Evolutionary conservation across 2,113 vertebrate species (phyloP), one percentile per base, ranked within the genome.

Genomic region (Seriola dumerili): DNA sequence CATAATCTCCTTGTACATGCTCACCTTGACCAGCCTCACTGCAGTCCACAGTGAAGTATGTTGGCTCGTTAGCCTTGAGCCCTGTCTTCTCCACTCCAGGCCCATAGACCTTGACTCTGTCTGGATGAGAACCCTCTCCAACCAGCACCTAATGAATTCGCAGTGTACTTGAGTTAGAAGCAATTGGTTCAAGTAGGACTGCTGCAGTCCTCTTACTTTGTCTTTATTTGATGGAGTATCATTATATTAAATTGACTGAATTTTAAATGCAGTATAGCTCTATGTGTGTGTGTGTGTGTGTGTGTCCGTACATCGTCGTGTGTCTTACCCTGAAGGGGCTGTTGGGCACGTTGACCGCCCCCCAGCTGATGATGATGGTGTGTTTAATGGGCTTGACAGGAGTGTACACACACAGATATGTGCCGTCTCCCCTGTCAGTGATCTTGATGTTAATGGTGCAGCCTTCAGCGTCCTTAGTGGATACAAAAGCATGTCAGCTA

Each of bases 41-140:
- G 92, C 98, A 99, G 94, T 99, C 98, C 75, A 99, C 98, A 0
- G 97, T 99, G 95, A 99, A 99, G 94, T 99, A 99, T 8, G 98
- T 99, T 13, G 98, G 98, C 71, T 99, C 97, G 0, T 93, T 97
- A 85, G 98, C 97, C 87, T 99, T 99, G 72, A 99, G 95, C 1
- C 97, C 97, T 0, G 97, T 98, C 94, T 98, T 98, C 95, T 98
- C 97, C 86, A 98, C 97, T 0, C 98, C 98, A 0, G 97, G 97
- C 46, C 97, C 98, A 0, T 97, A 97, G 58, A 99, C 97, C 91
- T 97, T 97, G 80, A 99, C 98, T 85, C 85, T 95, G 75, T 96
- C 92, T 0, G 98, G 98, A 88, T 99, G 96, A 91, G 96, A 98
- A 72, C 97, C 98, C 90, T 99, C 98, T 4, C 97, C 97, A 88